phyloP scores from a whole-genome alignment of 2,797 vertebrate species.

The Fratercula arctica region DNA sequence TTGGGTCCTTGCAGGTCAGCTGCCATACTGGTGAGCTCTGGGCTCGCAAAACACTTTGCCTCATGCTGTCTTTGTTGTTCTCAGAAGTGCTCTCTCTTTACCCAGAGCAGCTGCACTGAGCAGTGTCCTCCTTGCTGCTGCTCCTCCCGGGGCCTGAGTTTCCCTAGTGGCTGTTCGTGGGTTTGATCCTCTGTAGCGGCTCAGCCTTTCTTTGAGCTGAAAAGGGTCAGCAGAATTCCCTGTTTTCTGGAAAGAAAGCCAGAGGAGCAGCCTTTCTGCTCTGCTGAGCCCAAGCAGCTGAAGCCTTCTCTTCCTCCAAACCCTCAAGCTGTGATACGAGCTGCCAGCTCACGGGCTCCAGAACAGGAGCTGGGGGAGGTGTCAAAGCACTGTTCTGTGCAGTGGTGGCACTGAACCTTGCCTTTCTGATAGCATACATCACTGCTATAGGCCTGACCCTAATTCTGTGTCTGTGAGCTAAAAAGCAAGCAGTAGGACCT shows the following conservation, averaged over 20 bases:
- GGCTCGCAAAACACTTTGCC: background rate
- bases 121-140: background rate
- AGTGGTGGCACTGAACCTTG: background rate
- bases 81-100: background rate
- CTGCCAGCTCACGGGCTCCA: background rate
- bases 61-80: background rate
- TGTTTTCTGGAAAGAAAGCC: background rate
- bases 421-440: background rate
- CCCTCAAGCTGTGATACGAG: background rate
- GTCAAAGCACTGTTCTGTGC: background rate
- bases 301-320: background rate
- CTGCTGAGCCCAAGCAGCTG: background rate
- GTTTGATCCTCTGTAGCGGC: background rate
- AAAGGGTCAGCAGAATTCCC: background rate
- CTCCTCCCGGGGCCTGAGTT: background rate
- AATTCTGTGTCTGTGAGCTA: background rate
- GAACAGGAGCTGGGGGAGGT: background rate
- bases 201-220: background rate
- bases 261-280: background rate
- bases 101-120: background rate
- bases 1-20: background rate
- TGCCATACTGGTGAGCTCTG: background rate
- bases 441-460: background rate
- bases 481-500: background rate
- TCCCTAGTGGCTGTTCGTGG: background rate